phyloP scores from a whole-genome alignment of 30 jellyfish, hydroid and myxozoan species.

The Aurelia coerulea region DNA sequence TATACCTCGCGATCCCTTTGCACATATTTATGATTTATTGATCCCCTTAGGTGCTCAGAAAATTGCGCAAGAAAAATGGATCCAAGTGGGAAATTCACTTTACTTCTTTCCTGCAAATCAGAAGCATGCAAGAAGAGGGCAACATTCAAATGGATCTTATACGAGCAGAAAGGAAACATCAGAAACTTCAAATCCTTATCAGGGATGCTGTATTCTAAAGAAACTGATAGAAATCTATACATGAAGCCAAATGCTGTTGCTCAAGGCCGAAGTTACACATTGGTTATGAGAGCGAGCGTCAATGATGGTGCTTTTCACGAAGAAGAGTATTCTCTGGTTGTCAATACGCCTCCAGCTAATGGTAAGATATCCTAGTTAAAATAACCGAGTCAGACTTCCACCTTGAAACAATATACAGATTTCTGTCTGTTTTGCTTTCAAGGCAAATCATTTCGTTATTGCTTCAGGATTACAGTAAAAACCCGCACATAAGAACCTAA shows the following conservation, averaged over 20 bases:
- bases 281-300: constrained; percentile 19
- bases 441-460: no score
- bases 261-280: background rate
- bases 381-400: no score
- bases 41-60: constrained; percentile 14
- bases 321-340: background rate
- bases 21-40: background rate
- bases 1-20: no score
- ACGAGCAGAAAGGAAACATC: background rate
- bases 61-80: constrained; percentile 43
- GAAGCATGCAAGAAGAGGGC: constrained; percentile 41
- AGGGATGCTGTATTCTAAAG: constrained; percentile 3
- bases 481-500: no score
- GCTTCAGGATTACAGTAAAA: no score
- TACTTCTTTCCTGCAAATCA: constrained; percentile 13
- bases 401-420: no score
- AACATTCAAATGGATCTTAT: constrained; percentile 31
- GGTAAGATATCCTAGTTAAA: constrained; percentile 3
- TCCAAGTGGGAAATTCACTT: constrained; percentile 17
- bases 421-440: no score
- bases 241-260: constrained; percentile 26
- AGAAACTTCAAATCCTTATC: background rate
- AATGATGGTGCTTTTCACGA: constrained; percentile 27
- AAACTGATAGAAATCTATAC: constrained; percentile 8
- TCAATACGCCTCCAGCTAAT: constrained; percentile 31